Base-by-base conservation (phyloP, 2,888 invertebrate genomes). In the Lumbricus terrestris region DNA sequence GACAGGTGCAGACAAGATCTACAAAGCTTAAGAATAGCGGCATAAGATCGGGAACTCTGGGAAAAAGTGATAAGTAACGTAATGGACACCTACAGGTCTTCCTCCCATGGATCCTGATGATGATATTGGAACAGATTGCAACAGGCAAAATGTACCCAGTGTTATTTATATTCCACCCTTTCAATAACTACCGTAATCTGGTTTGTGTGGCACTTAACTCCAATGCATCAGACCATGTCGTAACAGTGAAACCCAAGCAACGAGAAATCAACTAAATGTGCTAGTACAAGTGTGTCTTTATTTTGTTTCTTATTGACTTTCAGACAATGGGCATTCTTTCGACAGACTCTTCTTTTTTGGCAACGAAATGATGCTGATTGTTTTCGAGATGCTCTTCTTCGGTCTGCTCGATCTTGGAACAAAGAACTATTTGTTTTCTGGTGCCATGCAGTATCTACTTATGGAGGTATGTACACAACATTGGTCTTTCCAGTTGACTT, bases 311-410 rank as follows among this genome's bases (percentile, higher is more conserved):
- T 2, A 35, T 85, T 35, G 35, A 85, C 85, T 42, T 96, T 92
- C 95, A 96, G 97, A 97, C 94, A 96, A 96, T 93, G 96, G 96
- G 5, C 96, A 96, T 93, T 96, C 96, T 0, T 97, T 97, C 94
- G 96, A 96, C 93, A 95, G 95, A 29, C 96, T 96, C 29, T 95
- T 97, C 91, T 96, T 97, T 91, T 96, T 96, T 94, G 97, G 97
- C 89, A 96, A 97, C 93, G 97, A 97, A 94, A 95, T 96, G 93
- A 95, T 96, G 33, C 95, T 97, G 85, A 95, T 96, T 91, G 95
- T 96, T 85, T 96, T 97, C 94, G 97, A 97, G 93, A 94, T 97
- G 35, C 95, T 97, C 85, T 93, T 97, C 82, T 96, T 97, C 93
- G 95, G 96, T 90, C 96, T 96, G 85, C 94, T 96, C 23, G 96